Evolutionary conservation across 2,113 vertebrate genomes (phyloP), one percentile per base, ranked within the genome.

Genomic region (Calyptommatus sinebrachiatus): DNA sequence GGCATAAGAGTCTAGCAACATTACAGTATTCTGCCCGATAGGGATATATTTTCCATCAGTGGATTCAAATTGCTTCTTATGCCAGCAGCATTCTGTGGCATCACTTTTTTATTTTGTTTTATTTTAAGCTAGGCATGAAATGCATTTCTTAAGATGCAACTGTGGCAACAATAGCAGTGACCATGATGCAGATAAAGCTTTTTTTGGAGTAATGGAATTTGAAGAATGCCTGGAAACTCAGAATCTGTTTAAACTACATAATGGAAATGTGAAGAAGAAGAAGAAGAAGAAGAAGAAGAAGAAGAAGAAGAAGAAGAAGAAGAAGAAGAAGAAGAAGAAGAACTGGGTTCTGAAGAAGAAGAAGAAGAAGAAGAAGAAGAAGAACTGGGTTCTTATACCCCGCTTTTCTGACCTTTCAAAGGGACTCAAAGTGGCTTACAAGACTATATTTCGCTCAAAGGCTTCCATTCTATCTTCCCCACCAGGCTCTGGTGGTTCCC

Each of bases 1-100:
- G 78, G 84, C 71, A 80, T 83, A 86, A 7, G 81, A 77, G 86
- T 84, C 67, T 85, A 87, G 68, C 83, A 80, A 65, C 84, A 83
- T 72, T 83, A 62, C 88, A 92, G 89, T 89, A 81, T 76, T 83
- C 83, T 87, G 82, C 78, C 85, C 88, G 81, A 79, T 79, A 86
- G 78, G 82, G 82, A 80, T 88, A 70, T 74, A 87, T 92, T 92
- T 91, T 91, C 89, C 85, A 92, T 90, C 87, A 90, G 84, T 85
- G 90, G 90, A 94, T 92, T 93, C 86, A 92, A 82, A 93, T 94
- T 93, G 90, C 87, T 94, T 92, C 84, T 89, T 71, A 75, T 81
- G 86, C 89, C 84, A 88, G 92, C 90, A 91, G 86, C 89, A 76
- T 91, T 90, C 86, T 21, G 29, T 85, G 88, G 87, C 90, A 90